These are phyloP conservation scores for Phorcus lineatus DNA, from an alignment of 2,888 invertebrate species.

Conservation along the genomic window DNA sequence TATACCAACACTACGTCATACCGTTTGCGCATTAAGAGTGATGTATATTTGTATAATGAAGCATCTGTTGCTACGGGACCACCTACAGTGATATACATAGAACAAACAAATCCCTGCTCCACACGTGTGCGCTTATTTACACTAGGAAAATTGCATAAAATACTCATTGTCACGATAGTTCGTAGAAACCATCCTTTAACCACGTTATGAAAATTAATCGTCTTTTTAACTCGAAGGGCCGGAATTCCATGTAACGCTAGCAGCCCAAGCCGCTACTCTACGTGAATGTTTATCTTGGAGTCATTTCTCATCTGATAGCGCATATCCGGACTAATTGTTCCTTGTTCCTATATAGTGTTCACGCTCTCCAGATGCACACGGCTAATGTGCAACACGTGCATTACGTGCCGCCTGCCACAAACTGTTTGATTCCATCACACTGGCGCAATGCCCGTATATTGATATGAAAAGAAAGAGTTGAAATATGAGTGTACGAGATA, in stretches of 20 bases:
- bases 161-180: background rate
- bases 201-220: background rate
- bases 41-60: too few species aligned
- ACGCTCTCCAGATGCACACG: background rate
- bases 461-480: too few species aligned
- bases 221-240: background rate
- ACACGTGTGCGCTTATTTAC: background rate
- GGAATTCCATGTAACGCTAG: background rate
- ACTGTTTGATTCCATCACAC: too few species aligned
- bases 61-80: background rate
- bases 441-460: too few species aligned
- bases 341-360: background rate
- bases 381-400: background rate
- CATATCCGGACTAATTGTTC: background rate
- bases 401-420: background rate
- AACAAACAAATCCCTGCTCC: background rate
- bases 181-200: background rate
- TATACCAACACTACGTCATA: too few species aligned
- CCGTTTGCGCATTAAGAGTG: too few species aligned
- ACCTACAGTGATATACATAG: background rate
- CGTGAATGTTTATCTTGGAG: background rate
- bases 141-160: background rate
- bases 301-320: background rate
- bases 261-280: background rate
- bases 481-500: too few species aligned